phyloP scores from a whole-genome alignment of 2,797 vertebrate species.

The Artibeus lituratus region DNA sequence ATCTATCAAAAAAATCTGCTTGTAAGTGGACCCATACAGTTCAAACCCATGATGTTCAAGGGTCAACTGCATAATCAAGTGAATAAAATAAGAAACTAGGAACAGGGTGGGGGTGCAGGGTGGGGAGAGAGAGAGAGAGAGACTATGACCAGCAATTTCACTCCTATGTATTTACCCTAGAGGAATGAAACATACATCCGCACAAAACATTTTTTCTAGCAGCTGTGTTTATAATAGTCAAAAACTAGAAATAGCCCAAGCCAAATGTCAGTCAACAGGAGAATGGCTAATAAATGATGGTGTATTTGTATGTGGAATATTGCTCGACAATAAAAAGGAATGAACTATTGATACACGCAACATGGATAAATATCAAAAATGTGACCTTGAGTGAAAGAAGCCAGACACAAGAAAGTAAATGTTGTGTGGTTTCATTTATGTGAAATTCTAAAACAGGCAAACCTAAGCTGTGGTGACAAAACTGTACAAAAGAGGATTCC shows the following conservation, averaged over 20 bases:
- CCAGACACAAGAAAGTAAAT: neutral
- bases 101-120: too few species aligned
- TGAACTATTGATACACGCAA: neutral
- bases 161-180: neutral
- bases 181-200: neutral
- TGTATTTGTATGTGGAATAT: neutral
- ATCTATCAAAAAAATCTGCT: neutral
- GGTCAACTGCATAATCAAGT: neutral
- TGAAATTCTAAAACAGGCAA: neutral
- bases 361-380: neutral
- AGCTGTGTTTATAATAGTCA: neutral
- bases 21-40: neutral
- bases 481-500: neutral
- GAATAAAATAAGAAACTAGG: neutral
- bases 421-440: neutral
- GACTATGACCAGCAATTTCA: neutral
- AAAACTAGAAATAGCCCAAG: neutral
- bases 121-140: neutral
- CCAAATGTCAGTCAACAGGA: neutral
- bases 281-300: neutral
- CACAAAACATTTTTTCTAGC: neutral
- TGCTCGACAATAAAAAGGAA: neutral
- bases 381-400: neutral
- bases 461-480: neutral
- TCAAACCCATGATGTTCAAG: neutral